These are phyloP conservation scores for Labroides dimidiatus DNA, from an alignment of 2,797 vertebrate genomes.

Conservation along the genomic window DNA sequence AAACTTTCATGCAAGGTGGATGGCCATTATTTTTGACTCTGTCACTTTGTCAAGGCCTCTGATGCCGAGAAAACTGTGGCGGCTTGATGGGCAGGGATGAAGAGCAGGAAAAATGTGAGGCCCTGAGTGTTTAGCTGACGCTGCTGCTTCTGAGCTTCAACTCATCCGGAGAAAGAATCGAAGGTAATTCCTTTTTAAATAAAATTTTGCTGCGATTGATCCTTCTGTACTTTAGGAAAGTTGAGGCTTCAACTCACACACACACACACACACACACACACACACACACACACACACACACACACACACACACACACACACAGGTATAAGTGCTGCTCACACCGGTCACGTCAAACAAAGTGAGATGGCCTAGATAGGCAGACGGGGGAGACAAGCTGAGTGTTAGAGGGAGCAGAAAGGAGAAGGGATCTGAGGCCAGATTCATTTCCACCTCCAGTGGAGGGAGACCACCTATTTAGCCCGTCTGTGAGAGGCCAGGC, in stretches of 20 bases:
- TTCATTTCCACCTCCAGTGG: constrained; percentile 89
- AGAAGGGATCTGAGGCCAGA: constrained; percentile 76
- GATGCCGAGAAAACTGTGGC: constrained; percentile 63
- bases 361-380: constrained; percentile 68
- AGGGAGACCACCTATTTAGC: constrained; percentile 86
- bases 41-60: constrained; percentile 70
- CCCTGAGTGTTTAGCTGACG: constrained; percentile 69
- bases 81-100: constrained; percentile 72
- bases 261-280: constrained; percentile 16
- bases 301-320: constrained; percentile 12
- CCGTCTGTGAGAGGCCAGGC: constrained; percentile 76
- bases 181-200: constrained; percentile 64
- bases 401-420: constrained; percentile 63
- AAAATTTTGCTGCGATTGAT: constrained; percentile 62
- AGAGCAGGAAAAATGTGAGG: constrained; percentile 56
- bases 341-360: constrained; percentile 51
- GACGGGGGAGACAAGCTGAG: constrained; percentile 62
- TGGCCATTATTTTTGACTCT: constrained; percentile 70
- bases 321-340: constrained; percentile 7
- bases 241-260: constrained; percentile 30
- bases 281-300: constrained; percentile 10
- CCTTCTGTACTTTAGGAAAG: constrained; percentile 51
- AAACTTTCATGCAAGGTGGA: constrained; percentile 61
- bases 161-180: constrained; percentile 49
- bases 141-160: constrained; percentile 50